Percentiles rank a stretch among this genome's conserved stretches.
phyloP scores from a whole-genome alignment of 2,797 vertebrate species.

The Clangula hyemalis region DNA sequence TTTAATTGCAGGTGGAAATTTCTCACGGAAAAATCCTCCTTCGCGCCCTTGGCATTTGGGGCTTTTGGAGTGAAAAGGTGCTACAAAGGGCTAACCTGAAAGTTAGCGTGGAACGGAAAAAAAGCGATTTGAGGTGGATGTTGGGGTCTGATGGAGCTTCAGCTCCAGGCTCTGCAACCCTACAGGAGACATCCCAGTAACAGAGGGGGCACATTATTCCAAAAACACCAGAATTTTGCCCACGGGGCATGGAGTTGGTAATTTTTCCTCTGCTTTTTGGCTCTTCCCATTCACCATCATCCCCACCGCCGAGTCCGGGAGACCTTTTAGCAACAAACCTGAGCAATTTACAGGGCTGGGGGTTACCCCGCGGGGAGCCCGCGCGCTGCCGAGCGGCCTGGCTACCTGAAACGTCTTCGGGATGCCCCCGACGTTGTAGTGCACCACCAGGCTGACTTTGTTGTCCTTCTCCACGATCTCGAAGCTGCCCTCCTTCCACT shows the following conservation, averaged over 20 bases:
- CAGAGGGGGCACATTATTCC: neutral
- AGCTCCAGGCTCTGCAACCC: neutral
- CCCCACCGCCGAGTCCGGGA: neutral
- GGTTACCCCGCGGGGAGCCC: no score
- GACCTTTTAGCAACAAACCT: neutral
- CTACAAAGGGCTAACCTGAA: neutral
- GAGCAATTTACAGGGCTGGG: slow-evolving; percentile 31
- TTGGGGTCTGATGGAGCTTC: neutral
- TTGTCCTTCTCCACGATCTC: slow-evolving; percentile 96
- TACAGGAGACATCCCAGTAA: neutral
- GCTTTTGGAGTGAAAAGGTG: neutral
- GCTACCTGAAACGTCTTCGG: slow-evolving; percentile 88
- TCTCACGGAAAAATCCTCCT: neutral
- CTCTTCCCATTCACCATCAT: neutral
- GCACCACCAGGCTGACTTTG: slow-evolving; percentile 89
- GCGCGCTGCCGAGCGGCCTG: no score
- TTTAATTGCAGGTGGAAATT: neutral
- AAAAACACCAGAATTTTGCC: neutral
- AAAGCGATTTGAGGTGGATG: neutral
- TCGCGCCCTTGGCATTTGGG: accelerated
- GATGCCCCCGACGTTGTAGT: slow-evolving; percentile 90
- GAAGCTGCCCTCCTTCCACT: slow-evolving; percentile 95
- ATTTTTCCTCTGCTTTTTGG: neutral
- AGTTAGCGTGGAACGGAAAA: neutral
- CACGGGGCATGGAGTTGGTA: accelerated